These are phyloP conservation scores for Egretta garzetta DNA, from an alignment of 2,113 vertebrate species.

Conservation along the genomic window DNA sequence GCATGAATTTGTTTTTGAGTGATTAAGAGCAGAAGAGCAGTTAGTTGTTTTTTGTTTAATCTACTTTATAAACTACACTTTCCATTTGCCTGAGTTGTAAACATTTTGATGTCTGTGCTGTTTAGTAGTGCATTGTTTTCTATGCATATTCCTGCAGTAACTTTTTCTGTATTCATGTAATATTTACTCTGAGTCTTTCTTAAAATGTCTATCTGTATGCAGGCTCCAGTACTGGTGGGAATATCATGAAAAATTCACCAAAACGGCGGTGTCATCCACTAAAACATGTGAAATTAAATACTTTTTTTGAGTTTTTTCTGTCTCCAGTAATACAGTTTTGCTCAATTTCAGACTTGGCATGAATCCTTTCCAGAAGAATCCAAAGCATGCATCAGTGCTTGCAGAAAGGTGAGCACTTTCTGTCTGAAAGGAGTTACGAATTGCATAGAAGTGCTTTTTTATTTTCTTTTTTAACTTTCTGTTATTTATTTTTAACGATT, in stretches of 20 bases:
- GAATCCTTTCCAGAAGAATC: constrained; percentile 97
- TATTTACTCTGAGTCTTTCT: not conserved
- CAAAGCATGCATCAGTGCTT: constrained; percentile 90
- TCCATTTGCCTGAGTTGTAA: not conserved
- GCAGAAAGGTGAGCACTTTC: constrained; percentile 83
- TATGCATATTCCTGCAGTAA: not conserved
- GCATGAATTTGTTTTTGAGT: not conserved
- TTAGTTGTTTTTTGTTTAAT: not conserved
- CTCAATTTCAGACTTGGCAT: constrained; percentile 84
- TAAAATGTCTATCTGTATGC: not conserved
- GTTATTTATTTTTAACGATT: not conserved
- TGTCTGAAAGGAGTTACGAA: not conserved
- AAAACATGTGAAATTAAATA: not conserved
- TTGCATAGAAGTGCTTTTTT: not conserved
- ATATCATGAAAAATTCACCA: not conserved
- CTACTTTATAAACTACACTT: not conserved
- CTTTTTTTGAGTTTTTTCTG: not conserved
- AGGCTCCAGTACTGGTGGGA: not conserved
- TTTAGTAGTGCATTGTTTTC: not conserved
- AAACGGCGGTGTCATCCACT: not conserved
- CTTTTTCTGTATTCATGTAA: not conserved
- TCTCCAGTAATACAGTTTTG: constrained; percentile 7
- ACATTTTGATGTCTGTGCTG: not conserved
- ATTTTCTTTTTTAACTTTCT: not conserved
- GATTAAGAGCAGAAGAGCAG: not conserved